Conservation (phyloP, 2,888 invertebrate genomes). For the Hesperia comma region DNA sequence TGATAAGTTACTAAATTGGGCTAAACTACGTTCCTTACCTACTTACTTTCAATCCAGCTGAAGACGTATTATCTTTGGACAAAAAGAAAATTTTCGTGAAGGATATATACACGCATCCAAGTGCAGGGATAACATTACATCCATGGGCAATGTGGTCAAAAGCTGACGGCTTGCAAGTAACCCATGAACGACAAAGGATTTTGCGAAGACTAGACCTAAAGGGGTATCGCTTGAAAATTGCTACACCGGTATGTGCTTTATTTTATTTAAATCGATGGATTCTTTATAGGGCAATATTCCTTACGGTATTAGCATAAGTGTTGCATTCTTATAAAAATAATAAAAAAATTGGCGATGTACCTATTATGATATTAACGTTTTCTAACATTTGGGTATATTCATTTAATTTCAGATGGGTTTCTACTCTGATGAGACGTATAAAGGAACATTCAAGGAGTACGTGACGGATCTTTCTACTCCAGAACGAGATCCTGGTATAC, state of each 20-base stretch:
- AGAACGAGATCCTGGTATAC: constrained; percentile 61
- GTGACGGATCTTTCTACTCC: constrained; percentile 58
- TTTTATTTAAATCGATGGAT: no score
- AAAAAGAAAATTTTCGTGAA: constrained; percentile 44
- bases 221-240: constrained; percentile 59
- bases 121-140: constrained; percentile 52
- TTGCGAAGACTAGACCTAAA: constrained; percentile 58
- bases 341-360: no score
- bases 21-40: no score
- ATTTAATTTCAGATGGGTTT: constrained; percentile 55
- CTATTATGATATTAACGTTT: no score
- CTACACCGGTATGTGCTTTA: constrained; percentile 59
- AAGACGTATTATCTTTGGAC: background rate
- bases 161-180: constrained; percentile 50
- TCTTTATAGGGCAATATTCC: no score
- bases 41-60: constrained; percentile 1
- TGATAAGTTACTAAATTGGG: no score
- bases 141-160: constrained; percentile 63
- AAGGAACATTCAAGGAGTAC: constrained; percentile 61
- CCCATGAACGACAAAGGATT: constrained; percentile 54
- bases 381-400: background rate
- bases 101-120: constrained; percentile 63
- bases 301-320: no score
- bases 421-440: constrained; percentile 58
- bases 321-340: no score